phyloP scores from a whole-genome alignment of 2,797 vertebrate genomes.

The Zonotrichia albicollis region DNA sequence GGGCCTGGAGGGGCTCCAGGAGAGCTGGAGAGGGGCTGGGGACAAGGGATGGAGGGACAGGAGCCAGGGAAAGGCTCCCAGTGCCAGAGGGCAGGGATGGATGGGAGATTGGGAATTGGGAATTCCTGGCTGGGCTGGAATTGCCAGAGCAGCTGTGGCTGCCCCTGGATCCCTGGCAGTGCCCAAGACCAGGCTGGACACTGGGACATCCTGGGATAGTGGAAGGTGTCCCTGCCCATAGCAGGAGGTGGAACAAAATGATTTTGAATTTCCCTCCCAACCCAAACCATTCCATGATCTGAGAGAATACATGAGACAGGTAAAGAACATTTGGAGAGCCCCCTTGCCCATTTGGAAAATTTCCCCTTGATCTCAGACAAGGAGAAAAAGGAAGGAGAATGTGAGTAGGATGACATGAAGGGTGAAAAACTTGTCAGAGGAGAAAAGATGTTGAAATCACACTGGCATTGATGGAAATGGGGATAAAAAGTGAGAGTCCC shows the following conservation, averaged over 20 bases:
- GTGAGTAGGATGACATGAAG: background rate
- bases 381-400: background rate
- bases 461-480: background rate
- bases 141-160: no score
- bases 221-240: background rate
- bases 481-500: background rate
- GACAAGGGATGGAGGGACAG: no score
- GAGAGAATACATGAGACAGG: background rate
- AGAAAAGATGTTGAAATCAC: background rate
- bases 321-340: background rate
- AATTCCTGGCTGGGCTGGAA: no score
- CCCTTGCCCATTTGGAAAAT: background rate
- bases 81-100: no score
- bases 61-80: no score
- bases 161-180: no score
- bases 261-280: background rate
- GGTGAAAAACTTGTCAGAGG: background rate
- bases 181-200: background rate
- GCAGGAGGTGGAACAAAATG: rapidly evolving
- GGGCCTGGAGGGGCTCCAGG: background rate
- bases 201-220: rapidly evolving
- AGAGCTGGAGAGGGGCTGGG: background rate
- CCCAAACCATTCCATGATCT: background rate
- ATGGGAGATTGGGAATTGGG: no score
- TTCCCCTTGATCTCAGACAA: background rate